Conservation (phyloP, 2,113 vertebrate species). For the Gnathonemus echidnorhynchus region DNA sequence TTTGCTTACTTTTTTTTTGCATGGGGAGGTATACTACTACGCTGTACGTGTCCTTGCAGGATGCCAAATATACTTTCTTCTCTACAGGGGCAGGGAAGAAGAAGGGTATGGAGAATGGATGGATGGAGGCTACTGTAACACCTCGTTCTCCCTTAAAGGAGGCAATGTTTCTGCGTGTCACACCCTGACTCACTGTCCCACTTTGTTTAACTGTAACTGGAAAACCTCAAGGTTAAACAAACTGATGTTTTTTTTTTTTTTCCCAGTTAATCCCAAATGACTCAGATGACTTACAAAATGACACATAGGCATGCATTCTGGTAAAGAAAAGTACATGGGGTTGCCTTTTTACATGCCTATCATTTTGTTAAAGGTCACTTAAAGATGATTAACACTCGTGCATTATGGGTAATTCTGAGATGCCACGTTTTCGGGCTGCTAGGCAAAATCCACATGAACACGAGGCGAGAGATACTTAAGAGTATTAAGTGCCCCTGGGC, state of each 20-base stretch:
- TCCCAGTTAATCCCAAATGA: not conserved
- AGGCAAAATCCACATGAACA: not conserved
- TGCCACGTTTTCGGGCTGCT: not conserved
- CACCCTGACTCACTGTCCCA: not conserved
- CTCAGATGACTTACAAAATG: not conserved
- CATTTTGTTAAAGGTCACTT: not conserved
- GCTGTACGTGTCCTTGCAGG: not conserved
- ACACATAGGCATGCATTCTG: not conserved
- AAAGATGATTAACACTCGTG: not conserved
- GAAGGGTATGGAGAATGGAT: not conserved
- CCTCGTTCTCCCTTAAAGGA: not conserved
- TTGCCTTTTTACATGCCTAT: not conserved
- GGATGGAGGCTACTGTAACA: not conserved
- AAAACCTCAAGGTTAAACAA: not conserved
- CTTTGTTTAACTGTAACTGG: not conserved
- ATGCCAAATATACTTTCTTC: not conserved
- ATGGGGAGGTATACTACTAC: not conserved
- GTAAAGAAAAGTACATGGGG: not conserved
- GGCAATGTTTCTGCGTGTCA: not conserved
- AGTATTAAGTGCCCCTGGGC: not conserved
- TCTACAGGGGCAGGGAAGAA: not conserved
- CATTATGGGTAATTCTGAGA: not conserved
- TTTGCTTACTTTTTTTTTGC: not conserved
- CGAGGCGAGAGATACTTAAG: not conserved
- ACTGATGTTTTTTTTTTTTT: not conserved